Conservation (phyloP, 2,888 invertebrate species). For the Andrena fulva region DNA sequence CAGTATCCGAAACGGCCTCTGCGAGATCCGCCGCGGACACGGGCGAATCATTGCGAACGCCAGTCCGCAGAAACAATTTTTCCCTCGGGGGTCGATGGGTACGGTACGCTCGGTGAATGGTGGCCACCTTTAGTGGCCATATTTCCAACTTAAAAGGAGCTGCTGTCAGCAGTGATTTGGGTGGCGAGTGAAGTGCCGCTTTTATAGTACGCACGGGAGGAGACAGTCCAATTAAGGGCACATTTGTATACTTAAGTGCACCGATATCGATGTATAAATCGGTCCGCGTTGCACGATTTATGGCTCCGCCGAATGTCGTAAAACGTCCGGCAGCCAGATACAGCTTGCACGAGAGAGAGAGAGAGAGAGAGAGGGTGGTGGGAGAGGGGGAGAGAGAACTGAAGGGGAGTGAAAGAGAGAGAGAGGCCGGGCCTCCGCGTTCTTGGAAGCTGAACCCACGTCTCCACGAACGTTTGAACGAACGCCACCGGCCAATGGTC, state of each 20-base stretch:
- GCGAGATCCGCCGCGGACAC: background rate
- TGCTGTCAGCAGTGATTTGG: constrained; percentile 72
- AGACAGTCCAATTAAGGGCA: constrained; percentile 80
- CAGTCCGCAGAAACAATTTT: constrained; percentile 30
- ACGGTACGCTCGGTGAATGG: constrained; percentile 37
- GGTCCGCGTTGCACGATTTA: constrained; percentile 75
- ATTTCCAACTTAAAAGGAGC: constrained; percentile 71
- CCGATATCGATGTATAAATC: constrained; percentile 79
- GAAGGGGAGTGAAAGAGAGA: background rate
- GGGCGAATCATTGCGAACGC: background rate
- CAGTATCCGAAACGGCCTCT: constrained; percentile 13
- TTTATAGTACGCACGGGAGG: constrained; percentile 73
- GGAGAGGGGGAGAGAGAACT: no score
- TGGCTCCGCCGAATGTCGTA: constrained; percentile 78
- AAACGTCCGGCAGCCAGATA: constrained; percentile 73
- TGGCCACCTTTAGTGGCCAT: constrained; percentile 65
- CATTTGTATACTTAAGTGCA: constrained; percentile 79
- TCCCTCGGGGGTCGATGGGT: constrained; percentile 2
- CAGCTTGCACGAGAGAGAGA: constrained; percentile 31
- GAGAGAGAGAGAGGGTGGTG: background rate
- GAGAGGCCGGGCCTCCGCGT: constrained; percentile 53
- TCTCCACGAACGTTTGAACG: constrained; percentile 42
- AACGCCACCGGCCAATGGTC: constrained; percentile 12
- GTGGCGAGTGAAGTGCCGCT: constrained; percentile 69
- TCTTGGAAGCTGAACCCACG: constrained; percentile 60